Conservation (phyloP, 2,113 vertebrate species). For the Tetraodon nigroviridis region DNA sequence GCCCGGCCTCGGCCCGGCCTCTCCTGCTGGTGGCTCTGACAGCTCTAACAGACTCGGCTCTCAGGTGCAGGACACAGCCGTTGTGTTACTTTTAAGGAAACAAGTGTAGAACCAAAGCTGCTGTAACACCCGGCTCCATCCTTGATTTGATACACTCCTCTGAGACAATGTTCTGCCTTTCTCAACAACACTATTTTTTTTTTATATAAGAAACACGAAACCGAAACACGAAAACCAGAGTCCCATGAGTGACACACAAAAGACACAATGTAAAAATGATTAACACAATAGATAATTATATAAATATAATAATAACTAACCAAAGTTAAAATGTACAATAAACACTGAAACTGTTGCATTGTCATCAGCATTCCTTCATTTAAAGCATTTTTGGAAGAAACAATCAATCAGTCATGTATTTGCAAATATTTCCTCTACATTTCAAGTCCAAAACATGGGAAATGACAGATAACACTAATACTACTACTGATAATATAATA, state of each 20-base stretch:
- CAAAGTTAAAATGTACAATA: no score
- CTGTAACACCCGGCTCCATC: not conserved
- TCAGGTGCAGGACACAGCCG: no score
- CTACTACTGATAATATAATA: not conserved
- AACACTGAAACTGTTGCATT: no score
- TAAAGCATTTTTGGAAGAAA: not conserved
- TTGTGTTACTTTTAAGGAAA: not conserved
- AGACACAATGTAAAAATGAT: no score
- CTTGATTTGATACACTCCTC: not conserved
- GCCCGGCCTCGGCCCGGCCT: no score
- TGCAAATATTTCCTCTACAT: not conserved
- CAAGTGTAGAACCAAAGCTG: constrained; percentile 13
- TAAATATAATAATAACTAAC: no score
- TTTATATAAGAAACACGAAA: not conserved
- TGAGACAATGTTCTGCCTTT: not conserved
- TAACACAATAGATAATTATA: no score
- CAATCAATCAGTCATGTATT: not conserved
- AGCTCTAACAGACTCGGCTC: no score
- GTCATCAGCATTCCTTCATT: not conserved
- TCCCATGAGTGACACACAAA: no score
- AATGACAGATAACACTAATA: not conserved
- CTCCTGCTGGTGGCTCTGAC: no score
- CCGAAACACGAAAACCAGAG: no score
- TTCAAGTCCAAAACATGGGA: not conserved
- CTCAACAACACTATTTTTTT: not conserved